A percentile compares a stretch with the other conserved stretches of the same genome.
Evolutionary conservation across 1,140 invertebrate genomes (phyloP).

Genomic region (Achroia grisella): DNA sequence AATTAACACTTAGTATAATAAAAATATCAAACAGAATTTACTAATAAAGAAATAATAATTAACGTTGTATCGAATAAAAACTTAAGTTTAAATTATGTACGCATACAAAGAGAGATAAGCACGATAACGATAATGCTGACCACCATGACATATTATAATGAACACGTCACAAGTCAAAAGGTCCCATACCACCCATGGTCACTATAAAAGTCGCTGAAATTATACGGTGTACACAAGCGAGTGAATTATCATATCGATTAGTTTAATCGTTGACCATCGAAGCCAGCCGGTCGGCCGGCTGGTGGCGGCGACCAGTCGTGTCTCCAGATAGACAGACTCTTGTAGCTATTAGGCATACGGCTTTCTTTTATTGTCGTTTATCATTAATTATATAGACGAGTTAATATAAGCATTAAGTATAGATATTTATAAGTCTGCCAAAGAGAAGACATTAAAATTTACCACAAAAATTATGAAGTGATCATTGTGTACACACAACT

Average conservation of each 20-base stretch:
- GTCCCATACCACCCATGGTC: constrained; percentile 47
- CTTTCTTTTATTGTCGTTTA: constrained; percentile 44
- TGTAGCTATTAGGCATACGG: constrained; percentile 31
- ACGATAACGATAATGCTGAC: background rate
- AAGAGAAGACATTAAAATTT: no score
- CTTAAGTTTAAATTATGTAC: background rate
- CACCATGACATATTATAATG: constrained; percentile 4
- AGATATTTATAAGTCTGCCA: no score
- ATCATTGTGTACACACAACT: no score
- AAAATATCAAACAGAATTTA: constrained; percentile 17
- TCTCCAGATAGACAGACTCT: constrained; percentile 18
- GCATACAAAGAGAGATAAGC: background rate
- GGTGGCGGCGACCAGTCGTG: constrained; percentile 26
- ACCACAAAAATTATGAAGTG: no score
- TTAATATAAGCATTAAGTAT: background rate
- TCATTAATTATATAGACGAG: constrained; percentile 14
- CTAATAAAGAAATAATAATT: constrained; percentile 11
- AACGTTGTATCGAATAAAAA: constrained; percentile 6
- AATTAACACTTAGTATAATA: constrained; percentile 36
- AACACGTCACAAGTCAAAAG: constrained; percentile 27
- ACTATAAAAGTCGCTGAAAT: constrained; percentile 58
- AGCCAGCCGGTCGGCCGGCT: constrained; percentile 13
- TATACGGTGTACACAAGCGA: constrained; percentile 45
- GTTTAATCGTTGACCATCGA: constrained; percentile 45
- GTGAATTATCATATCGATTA: constrained; percentile 60